phyloP scores from a whole-genome alignment of 2,797 vertebrate species.

The Ciconia nigra region DNA sequence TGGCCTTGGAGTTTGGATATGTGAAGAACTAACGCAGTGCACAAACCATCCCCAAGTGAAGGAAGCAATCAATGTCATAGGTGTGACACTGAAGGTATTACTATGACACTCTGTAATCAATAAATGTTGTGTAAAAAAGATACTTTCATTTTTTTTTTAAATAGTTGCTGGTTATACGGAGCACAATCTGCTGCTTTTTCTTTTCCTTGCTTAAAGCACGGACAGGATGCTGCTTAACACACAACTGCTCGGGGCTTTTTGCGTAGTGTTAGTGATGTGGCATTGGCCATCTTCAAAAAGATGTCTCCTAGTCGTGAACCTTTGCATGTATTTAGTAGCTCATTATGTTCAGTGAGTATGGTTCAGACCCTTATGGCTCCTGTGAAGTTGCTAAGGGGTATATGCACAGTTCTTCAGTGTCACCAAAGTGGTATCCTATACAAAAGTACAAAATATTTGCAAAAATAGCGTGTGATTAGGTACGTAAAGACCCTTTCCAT shows the following conservation, averaged over 20 bases:
- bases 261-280: too few relatives aligned
- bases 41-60: constrained; percentile 88
- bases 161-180: not conserved
- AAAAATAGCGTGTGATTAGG: not conserved
- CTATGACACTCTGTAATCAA: not conserved
- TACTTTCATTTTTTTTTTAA: not conserved
- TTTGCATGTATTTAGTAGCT: not conserved
- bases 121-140: not conserved
- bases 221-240: not conserved
- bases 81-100: constrained; percentile 95
- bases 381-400: not conserved
- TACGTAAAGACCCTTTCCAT: not conserved
- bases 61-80: constrained; percentile 93
- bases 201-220: not conserved
- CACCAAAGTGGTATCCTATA: not conserved
- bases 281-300: not conserved
- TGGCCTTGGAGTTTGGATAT: constrained; percentile 94
- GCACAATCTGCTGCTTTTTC: not conserved
- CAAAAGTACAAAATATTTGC: not conserved
- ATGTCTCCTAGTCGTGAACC: not conserved
- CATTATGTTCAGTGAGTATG: not conserved
- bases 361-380: not conserved
- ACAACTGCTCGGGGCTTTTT: not conserved
- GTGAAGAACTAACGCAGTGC: constrained; percentile 89
- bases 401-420: not conserved